phyloP scores from a whole-genome alignment of 2,113 vertebrate species.

The Columba janthina region DNA sequence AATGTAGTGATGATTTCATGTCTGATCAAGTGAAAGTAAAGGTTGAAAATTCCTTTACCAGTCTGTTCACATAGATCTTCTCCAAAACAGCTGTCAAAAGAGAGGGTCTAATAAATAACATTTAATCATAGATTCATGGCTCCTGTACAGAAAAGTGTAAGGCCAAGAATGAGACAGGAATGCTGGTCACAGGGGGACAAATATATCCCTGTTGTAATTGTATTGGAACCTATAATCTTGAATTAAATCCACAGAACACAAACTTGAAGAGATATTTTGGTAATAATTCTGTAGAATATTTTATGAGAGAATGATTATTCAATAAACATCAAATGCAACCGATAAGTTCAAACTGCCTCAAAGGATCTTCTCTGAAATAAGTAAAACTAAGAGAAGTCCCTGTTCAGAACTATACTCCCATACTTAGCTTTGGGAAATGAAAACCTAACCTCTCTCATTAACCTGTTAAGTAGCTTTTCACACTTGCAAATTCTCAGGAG shows the following conservation, averaged over 20 bases:
- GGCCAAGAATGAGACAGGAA: constrained; percentile 6
- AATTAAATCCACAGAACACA: constrained; percentile 37
- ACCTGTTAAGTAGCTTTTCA: constrained; percentile 4
- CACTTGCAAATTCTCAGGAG: not conserved
- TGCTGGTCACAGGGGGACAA: not conserved
- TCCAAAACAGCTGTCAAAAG: constrained; percentile 37
- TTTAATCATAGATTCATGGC: not conserved
- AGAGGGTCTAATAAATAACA: constrained; percentile 36
- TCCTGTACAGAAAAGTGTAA: not conserved
- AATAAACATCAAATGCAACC: constrained; percentile 5
- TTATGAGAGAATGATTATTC: not conserved
- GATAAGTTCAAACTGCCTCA: not conserved
- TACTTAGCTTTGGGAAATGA: not conserved
- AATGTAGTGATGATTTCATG: not conserved
- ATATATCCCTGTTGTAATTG: constrained; percentile 5
- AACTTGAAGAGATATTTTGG: constrained; percentile 4
- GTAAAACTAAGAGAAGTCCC: not conserved
- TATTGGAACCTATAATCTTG: constrained; percentile 15
- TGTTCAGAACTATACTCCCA: not conserved
- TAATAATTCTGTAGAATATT: not conserved
- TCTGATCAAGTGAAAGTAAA: not conserved
- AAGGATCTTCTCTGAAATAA: not conserved
- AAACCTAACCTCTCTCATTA: constrained; percentile 6
- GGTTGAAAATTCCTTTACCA: constrained; percentile 6
- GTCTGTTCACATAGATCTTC: constrained; percentile 28